These are phyloP conservation scores for Cladopsammia gracilis DNA, from an alignment of 64 coral and sea anemone genomes.

Conservation along the genomic window DNA sequence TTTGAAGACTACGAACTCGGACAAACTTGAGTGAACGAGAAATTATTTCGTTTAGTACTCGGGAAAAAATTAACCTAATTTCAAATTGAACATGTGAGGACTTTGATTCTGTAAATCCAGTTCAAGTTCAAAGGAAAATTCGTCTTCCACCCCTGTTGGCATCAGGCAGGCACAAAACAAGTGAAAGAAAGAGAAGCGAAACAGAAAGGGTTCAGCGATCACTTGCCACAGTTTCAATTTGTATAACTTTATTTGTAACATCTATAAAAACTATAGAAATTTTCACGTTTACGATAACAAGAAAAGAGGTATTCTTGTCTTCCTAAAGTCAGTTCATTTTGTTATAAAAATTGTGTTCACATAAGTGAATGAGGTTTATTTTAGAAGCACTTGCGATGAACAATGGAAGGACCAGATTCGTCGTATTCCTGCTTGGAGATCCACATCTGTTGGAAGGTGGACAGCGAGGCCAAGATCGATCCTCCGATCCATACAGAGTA, in stretches of 20 bases:
- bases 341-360: neutral
- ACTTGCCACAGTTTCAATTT: neutral
- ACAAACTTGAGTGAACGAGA: no score
- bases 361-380: neutral
- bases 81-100: no score
- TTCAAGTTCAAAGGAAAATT: no score
- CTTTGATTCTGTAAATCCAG: no score
- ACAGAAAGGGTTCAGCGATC: neutral
- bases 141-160: no score
- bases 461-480: conserved; percentile 74
- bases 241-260: neutral
- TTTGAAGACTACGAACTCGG: no score
- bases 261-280: neutral
- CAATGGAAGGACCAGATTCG: conserved; percentile 73
- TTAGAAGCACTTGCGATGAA: conserved; percentile 78
- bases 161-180: no score
- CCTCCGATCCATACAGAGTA: conserved; percentile 78
- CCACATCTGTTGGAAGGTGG: conserved; percentile 83
- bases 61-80: no score
- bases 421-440: conserved; percentile 77
- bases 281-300: neutral
- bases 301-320: neutral
- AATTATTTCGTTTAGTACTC: no score
- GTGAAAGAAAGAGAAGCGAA: no score
- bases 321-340: neutral